Percentiles rank a stretch among this genome's conserved stretches.
Evolutionary conservation across 2,113 vertebrate genomes (phyloP).

Genomic region (Sapayoa aenigma): DNA sequence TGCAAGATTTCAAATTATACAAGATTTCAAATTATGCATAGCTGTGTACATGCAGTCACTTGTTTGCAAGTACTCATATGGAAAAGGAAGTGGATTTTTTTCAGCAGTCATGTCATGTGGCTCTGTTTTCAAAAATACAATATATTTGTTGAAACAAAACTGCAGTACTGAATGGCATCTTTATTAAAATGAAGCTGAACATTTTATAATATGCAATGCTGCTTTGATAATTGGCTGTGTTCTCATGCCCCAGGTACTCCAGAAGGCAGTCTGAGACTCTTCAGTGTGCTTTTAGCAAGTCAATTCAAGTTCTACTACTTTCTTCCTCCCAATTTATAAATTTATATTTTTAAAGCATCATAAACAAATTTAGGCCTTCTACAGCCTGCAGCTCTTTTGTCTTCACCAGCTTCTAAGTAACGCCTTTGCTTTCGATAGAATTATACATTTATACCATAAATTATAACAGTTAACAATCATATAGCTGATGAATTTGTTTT

Average conservation of each 20-base stretch:
- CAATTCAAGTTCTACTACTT: not conserved
- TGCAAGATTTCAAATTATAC: not conserved
- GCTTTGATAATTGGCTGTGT: not conserved
- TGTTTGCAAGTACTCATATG: not conserved
- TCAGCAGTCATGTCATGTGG: not conserved
- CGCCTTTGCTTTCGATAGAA: not conserved
- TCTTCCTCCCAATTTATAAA: not conserved
- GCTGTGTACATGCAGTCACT: not conserved
- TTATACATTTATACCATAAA: not conserved
- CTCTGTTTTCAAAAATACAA: not conserved
- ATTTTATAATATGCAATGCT: not conserved
- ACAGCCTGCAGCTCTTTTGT: not conserved
- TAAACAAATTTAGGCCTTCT: not conserved
- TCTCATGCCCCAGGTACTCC: not conserved
- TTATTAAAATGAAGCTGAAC: not conserved
- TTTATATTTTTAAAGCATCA: not conserved
- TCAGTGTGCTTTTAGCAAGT: not conserved
- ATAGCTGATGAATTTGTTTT: not conserved
- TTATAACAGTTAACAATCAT: not conserved
- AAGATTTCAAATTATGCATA: not conserved
- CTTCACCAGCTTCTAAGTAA: not conserved
- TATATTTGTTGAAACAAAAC: not conserved
- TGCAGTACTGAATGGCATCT: not conserved
- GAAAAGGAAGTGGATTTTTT: not conserved
- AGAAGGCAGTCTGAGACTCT: not conserved